A percentile compares a stretch with the other conserved stretches of the same genome.
phyloP scores from a whole-genome alignment of 2,113 vertebrate species.

The Onychostruthus taczanowskii region DNA sequence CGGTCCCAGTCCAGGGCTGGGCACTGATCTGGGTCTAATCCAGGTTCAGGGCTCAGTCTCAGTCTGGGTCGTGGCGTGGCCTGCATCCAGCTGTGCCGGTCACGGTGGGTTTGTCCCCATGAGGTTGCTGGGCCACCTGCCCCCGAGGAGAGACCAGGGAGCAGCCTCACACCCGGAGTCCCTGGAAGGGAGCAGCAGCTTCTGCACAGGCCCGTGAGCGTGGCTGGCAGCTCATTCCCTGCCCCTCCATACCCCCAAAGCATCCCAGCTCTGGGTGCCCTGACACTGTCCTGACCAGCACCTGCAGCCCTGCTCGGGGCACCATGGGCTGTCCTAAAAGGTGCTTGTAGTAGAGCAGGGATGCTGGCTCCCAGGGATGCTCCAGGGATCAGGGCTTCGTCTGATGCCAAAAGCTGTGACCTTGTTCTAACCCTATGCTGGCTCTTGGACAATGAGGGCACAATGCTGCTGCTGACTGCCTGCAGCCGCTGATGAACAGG shows the following conservation, averaged over 20 bases:
- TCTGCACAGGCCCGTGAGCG: fast-evolving
- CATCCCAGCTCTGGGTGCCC: neutral
- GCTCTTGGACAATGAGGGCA: neutral
- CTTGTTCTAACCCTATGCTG: neutral
- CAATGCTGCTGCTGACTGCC: fast-evolving
- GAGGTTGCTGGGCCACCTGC: neutral
- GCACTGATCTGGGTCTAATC: neutral
- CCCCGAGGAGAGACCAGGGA: neutral
- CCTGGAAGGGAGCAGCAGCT: neutral
- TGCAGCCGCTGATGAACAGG: neutral
- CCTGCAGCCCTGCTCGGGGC: fast-evolving
- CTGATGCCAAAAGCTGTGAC: neutral
- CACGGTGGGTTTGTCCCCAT: neutral
- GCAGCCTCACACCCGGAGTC: fast-evolving
- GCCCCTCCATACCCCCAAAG: too few species aligned
- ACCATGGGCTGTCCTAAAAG: neutral
- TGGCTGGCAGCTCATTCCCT: neutral
- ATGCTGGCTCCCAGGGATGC: neutral
- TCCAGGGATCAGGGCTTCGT: neutral
- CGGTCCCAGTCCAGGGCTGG: neutral
- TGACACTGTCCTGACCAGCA: neutral
- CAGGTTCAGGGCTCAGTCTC: neutral
- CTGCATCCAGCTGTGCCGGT: neutral
- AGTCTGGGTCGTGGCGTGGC: neutral
- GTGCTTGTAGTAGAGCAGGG: neutral